Base-by-base conservation (phyloP, 2,888 invertebrate genomes). In the Leptinotarsa rubiginosa region DNA sequence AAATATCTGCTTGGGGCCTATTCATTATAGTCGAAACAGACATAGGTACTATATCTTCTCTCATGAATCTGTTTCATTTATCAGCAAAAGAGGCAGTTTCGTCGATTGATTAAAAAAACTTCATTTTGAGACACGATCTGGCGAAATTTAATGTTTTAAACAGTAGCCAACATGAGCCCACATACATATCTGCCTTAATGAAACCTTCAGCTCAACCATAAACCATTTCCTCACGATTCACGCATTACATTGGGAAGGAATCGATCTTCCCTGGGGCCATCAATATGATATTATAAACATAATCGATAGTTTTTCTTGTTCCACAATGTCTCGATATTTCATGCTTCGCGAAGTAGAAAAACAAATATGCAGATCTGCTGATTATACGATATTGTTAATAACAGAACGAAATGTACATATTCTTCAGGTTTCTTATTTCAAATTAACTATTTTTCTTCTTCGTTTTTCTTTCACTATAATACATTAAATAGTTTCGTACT, bases 181-280 rank as follows among this genome's bases (percentile, higher is more conserved):
- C 70, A 75, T 62, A 62, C 31, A 75, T 72, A 72, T 75, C 75
- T 67, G 72, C 72, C 69, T 75, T 70, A 75, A 75, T 75, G 73
- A 75, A 75, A 73, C 70, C 73, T 75, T 73, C 68, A 70, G 70
- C 73, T 54, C 68, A 65, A 65, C 73, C 67, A 72, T 75, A 72
- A 75, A 75, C 75, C 70, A 75, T 75, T 75, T 73, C 75, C 75
- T 75, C 75, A 75, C 75, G 75, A 75, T 70, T 75, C 65, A 75
- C 75, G 73, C 73, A 73, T 75, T 73, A 73, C 67, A 75, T 73
- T 73, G 70, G 73, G 70, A 75, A 75, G 75, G 73, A 70, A 68
- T 75, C 73, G 70, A 75, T 75, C 68, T 75, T 70, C 73, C 75
- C 70, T 56, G 70, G 64, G 73, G 75, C 73, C 47, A 65, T 56